Evolutionary conservation across 2,797 vertebrate genomes (phyloP), one percentile per base, ranked within the genome.

Genomic region (Bufotes viridis): DNA sequence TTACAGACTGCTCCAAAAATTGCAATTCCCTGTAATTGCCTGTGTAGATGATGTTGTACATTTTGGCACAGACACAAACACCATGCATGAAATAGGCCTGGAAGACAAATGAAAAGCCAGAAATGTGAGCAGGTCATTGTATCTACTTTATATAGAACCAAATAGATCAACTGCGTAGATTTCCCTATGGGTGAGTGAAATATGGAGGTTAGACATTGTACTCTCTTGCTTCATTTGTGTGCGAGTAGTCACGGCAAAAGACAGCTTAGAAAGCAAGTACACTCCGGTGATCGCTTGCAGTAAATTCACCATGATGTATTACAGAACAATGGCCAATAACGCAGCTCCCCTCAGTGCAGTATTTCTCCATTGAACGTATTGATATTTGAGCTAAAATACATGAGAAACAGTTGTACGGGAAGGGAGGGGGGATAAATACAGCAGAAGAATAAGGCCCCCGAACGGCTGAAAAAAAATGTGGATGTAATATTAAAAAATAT

Each of bases 221-320:
- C 83, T 74, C 79, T 84, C 87, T 89, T 80, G 75, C 75, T 84
- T 82, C 79, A 78, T 86, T 84, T 74, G 85, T 89, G 85, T 84
- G 88, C n/a, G 61, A 79, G 85, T 80, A 65, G 82, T 86, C 63
- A 84, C 81, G 87, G 72, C 65, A 74, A 89, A 82, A 82, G 86
- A 85, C 78, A 87, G 81, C 81, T 85, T 88, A 72, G 74, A 80
- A 84, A 84, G 67, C 88, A 89, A 87, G 69, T 69, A 82, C 34
- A 87, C 88, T 89, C 85, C 29, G 53, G 88, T 74, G 85, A 87
- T 55, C 88, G 51, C 85, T 89, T 75, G 81, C 85, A 87, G 81
- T 89, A 89, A 87, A 89, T 89, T 87, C 88, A 84, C 88, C 20
- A 63, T 87, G 88, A 89, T 87, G 75, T 84, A 83, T 89, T 84